These are phyloP conservation scores for Muscicapa comitata DNA, from an alignment of 2,797 vertebrate species.

Conservation along the genomic window DNA sequence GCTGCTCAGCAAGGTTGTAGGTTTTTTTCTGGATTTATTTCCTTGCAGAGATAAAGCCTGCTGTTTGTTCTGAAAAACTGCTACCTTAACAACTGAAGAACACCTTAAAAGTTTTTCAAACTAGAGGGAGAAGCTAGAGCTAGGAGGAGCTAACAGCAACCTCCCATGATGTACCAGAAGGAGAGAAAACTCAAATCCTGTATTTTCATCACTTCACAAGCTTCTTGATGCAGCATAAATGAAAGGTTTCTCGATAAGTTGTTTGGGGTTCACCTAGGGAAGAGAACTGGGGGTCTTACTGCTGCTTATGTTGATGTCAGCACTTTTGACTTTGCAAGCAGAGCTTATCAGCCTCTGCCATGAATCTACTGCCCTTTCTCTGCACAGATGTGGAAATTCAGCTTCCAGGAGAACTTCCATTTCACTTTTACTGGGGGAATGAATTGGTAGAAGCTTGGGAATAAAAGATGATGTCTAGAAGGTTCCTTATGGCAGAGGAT, in stretches of 20 bases:
- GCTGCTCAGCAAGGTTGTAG: not conserved
- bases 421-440: not conserved
- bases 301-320: not conserved
- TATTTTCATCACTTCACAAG: not conserved
- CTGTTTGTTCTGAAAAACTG: not conserved
- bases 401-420: not conserved
- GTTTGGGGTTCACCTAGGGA: not conserved
- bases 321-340: not conserved
- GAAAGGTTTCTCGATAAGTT: not conserved
- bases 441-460: not conserved
- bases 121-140: not conserved
- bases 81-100: not conserved
- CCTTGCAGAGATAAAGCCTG: not conserved
- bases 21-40: not conserved
- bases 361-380: not conserved
- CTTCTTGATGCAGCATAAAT: not conserved
- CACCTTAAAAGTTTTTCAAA: not conserved
- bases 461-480: not conserved
- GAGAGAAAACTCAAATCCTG: not conserved
- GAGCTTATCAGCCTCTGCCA: not conserved
- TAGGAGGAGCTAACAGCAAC: not conserved
- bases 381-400: not conserved
- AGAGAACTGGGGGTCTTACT: not conserved
- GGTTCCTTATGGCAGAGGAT: not conserved
- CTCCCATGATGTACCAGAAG: not conserved